phyloP scores from a whole-genome alignment of 2,888 invertebrate genomes.

The Zygaena filipendulae region DNA sequence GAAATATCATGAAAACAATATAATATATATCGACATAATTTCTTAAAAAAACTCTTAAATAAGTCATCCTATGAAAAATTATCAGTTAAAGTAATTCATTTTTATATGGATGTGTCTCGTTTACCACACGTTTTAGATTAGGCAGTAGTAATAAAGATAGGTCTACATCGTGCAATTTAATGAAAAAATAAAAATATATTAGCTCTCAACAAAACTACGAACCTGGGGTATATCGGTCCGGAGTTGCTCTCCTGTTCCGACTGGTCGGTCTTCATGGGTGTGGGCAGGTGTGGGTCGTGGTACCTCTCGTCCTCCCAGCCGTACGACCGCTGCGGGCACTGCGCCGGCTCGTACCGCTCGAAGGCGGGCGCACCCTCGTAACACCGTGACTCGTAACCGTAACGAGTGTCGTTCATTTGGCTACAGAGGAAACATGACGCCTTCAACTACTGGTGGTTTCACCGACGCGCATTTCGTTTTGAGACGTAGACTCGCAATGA shows the following conservation, averaged over 20 bases:
- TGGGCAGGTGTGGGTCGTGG: slow-evolving; percentile 68
- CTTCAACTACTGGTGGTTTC: slow-evolving; percentile 3
- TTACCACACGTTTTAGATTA: slow-evolving; percentile 38
- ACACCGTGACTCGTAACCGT: slow-evolving; percentile 61
- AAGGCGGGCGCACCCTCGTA: slow-evolving; percentile 63
- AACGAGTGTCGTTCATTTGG: slow-evolving; percentile 72
- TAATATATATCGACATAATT: too few relatives aligned
- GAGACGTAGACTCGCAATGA: too few relatives aligned
- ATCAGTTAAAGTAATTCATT: too few relatives aligned
- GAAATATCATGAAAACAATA: too few relatives aligned
- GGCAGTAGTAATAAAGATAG: too few relatives aligned
- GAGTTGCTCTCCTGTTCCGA: slow-evolving; percentile 73
- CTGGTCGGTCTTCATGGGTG: slow-evolving; percentile 76
- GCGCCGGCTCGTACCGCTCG: slow-evolving; percentile 63
- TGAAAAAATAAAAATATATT: too few relatives aligned
- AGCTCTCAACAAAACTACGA: too few relatives aligned
- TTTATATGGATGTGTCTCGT: too few relatives aligned
- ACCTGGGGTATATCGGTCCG: slow-evolving; percentile 81
- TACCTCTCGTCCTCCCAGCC: slow-evolving; percentile 71
- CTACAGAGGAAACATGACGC: slow-evolving; percentile 24
- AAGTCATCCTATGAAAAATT: too few relatives aligned
- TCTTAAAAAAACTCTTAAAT: too few relatives aligned
- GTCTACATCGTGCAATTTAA: too few relatives aligned
- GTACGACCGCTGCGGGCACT: slow-evolving; percentile 59
- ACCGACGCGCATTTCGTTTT: too few relatives aligned